Evolutionary conservation across 2,113 vertebrate species (phyloP).

Genomic region (Sinosuthora webbiana): DNA sequence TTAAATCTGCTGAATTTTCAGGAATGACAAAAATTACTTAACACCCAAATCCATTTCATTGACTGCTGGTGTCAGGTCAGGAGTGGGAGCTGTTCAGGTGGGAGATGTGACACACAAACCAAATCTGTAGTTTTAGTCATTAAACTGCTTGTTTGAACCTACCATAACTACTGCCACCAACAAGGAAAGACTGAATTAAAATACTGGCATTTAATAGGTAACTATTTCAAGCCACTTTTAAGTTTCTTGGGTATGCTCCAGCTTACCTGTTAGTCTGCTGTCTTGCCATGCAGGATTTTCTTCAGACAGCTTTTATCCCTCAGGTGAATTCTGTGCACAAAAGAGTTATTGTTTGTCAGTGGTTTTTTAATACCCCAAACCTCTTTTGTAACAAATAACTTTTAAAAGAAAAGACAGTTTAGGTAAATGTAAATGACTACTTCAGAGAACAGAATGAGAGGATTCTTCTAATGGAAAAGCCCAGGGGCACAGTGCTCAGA

Average conservation of each 20-base stretch:
- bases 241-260: not conserved
- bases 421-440: not conserved
- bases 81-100: not conserved
- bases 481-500: not conserved
- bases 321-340: not conserved
- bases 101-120: not conserved
- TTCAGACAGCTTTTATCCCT: not conserved
- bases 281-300: not conserved
- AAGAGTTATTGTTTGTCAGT: not conserved
- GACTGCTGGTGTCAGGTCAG: fast-evolving
- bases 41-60: not conserved
- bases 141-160: not conserved
- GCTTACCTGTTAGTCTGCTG: not conserved
- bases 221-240: not conserved
- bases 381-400: not conserved
- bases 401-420: not conserved
- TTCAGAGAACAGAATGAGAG: not conserved
- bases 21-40: not conserved
- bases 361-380: not conserved
- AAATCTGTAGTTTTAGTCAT: not conserved
- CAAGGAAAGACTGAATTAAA: not conserved
- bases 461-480: not conserved
- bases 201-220: not conserved
- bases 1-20: not conserved
- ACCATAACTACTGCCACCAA: not conserved